These are phyloP conservation scores for Diadema setosum DNA, from an alignment of 35 echinoderm and acorn worm species.

Conservation along the genomic window DNA sequence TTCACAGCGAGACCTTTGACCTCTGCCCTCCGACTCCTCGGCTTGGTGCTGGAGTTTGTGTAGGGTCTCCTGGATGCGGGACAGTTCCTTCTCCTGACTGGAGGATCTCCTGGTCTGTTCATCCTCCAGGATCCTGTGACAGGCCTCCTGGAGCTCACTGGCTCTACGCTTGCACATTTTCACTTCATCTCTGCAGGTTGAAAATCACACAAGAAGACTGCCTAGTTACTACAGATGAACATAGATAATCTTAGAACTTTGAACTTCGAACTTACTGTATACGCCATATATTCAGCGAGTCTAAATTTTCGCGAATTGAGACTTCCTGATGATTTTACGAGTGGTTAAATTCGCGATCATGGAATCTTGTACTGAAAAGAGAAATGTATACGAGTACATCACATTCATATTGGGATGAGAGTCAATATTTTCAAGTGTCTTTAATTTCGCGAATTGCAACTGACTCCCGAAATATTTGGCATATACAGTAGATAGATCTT, in stretches of 20 bases:
- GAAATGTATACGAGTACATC: no score
- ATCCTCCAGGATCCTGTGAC: neutral
- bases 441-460: no score
- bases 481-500: no score
- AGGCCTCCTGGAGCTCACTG: constrained; percentile 22
- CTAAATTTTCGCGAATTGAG: no score
- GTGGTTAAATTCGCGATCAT: no score
- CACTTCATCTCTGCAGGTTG: neutral
- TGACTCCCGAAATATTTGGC: no score
- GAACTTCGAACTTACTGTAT: no score
- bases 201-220: neutral
- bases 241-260: neutral
- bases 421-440: no score
- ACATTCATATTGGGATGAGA: no score
- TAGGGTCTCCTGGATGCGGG: constrained; percentile 20
- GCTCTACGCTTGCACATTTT: constrained; percentile 17
- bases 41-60: neutral
- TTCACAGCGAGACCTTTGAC: neutral
- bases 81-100: neutral
- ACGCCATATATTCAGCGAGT: no score
- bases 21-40: neutral
- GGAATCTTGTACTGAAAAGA: no score
- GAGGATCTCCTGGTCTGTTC: neutral
- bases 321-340: neutral
- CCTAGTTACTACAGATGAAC: no score